Conservation (phyloP, 2,888 invertebrate genomes). For the Cryptosula pallasiana region DNA sequence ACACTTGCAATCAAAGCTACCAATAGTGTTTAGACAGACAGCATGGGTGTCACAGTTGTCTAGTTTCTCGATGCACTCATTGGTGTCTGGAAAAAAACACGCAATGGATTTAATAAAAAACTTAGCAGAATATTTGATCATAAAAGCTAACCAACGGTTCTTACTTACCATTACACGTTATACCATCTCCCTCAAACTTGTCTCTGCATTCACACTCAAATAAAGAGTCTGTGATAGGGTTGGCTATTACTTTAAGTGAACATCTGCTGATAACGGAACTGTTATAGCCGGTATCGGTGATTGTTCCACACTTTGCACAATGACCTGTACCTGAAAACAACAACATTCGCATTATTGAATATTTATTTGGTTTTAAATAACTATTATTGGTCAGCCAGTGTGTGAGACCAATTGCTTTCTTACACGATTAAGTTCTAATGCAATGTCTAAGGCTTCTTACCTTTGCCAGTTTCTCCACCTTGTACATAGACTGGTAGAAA, state of each 20-base stretch:
- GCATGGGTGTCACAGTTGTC: conserved; percentile 4
- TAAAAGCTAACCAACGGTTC: not conserved
- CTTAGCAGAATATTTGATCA: not conserved
- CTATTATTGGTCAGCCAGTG: too few species aligned
- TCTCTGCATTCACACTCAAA: not conserved
- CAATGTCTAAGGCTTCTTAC: too few species aligned
- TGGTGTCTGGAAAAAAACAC: not conserved
- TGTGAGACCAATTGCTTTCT: too few species aligned
- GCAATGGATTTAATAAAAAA: too few species aligned
- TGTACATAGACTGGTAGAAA: too few species aligned
- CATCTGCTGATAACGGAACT: not conserved
- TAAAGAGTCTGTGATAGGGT: not conserved
- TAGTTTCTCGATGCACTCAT: not conserved
- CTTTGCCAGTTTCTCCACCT: too few species aligned
- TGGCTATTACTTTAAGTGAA: not conserved
- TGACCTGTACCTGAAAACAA: too few species aligned
- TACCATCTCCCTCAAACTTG: conserved; percentile 1
- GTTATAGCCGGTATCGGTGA: not conserved
- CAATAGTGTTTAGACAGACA: not conserved
- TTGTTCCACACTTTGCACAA: not conserved
- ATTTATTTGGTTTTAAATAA: too few species aligned
- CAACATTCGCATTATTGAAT: too few species aligned
- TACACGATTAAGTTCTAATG: too few species aligned
- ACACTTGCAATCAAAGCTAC: not conserved
- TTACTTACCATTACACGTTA: conserved; percentile 5